phyloP scores from a whole-genome alignment of 2,113 vertebrate species.

The Chascanopsetta lugubris region DNA sequence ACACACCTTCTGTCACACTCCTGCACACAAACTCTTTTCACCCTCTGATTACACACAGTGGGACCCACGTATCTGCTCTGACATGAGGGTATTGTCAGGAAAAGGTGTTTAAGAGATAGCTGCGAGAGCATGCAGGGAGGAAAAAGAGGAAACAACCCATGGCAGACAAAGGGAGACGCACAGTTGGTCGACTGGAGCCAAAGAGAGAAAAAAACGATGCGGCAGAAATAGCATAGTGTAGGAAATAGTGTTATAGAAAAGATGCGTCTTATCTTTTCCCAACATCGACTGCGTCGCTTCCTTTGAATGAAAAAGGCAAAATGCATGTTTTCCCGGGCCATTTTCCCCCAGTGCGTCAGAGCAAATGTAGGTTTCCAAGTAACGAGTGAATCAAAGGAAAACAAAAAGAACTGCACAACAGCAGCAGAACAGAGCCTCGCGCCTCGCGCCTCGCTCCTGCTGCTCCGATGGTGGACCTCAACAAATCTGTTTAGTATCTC shows the following conservation, averaged over 20 bases:
- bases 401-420: constrained; percentile 42
- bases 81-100: constrained; percentile 39
- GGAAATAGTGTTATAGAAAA: constrained; percentile 21
- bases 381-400: constrained; percentile 60
- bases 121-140: constrained; percentile 7
- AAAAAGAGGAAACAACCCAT: constrained; percentile 19
- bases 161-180: constrained; percentile 10
- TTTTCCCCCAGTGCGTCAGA: constrained; percentile 32
- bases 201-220: constrained; percentile 4
- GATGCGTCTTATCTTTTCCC: constrained; percentile 13
- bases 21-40: constrained; percentile 25
- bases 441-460: constrained; percentile 37
- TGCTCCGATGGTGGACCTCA: constrained; percentile 46
- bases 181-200: constrained; percentile 3
- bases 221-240: too few relatives aligned
- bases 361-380: constrained; percentile 56
- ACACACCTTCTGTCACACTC: constrained; percentile 25
- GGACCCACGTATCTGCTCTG: constrained; percentile 35
- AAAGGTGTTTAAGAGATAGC: constrained; percentile 44
- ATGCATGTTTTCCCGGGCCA: constrained; percentile 34
- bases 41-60: constrained; percentile 46
- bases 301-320: constrained; percentile 14
- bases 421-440: constrained; percentile 36
- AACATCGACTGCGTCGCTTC: constrained; percentile 12
- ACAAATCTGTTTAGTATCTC: constrained; percentile 67